These are phyloP conservation scores for Hypselothyrea guttata DNA, from an alignment of 2,888 invertebrate species.

Conservation along the genomic window DNA sequence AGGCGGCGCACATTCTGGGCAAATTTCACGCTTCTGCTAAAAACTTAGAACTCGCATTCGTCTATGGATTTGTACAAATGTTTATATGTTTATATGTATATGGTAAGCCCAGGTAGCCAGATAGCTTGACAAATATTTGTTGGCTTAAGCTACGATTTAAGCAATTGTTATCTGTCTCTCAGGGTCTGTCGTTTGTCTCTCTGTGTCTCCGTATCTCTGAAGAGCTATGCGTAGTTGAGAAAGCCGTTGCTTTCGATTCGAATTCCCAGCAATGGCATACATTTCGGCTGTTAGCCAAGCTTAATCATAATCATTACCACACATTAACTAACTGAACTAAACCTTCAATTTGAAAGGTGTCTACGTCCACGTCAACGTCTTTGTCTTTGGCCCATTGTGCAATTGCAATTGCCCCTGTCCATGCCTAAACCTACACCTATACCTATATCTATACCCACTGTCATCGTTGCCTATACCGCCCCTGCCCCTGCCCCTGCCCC, in stretches of 20 bases:
- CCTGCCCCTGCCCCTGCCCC: slow-evolving; percentile 19
- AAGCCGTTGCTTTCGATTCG: slow-evolving; percentile 13
- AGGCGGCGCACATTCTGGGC: slow-evolving; percentile 29
- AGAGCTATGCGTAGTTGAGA: slow-evolving; percentile 30
- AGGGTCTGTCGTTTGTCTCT: neutral
- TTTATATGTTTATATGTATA: neutral
- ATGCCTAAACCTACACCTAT: slow-evolving; percentile 17
- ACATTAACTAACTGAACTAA: slow-evolving; percentile 41
- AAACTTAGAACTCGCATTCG: slow-evolving; percentile 47
- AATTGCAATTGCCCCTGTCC: slow-evolving; percentile 39
- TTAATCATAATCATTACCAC: slow-evolving; percentile 75
- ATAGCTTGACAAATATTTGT: slow-evolving; percentile 50
- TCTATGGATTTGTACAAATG: too few relatives aligned
- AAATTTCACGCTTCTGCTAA: slow-evolving; percentile 49
- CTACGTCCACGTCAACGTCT: slow-evolving; percentile 45
- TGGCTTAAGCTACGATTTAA: slow-evolving; percentile 26
- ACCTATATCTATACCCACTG: too few relatives aligned
- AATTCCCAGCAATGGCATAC: slow-evolving; percentile 1
- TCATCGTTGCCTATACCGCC: neutral
- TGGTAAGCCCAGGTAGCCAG: neutral
- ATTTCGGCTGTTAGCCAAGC: slow-evolving; percentile 51
- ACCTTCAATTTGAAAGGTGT: slow-evolving; percentile 73
- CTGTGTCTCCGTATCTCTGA: slow-evolving; percentile 29
- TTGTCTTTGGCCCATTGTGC: slow-evolving; percentile 35
- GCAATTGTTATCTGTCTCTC: neutral